Percentiles rank a stretch among this genome's conserved stretches.
phyloP scores from a whole-genome alignment of 2,888 invertebrate species.

The Dendrolimus pini region DNA sequence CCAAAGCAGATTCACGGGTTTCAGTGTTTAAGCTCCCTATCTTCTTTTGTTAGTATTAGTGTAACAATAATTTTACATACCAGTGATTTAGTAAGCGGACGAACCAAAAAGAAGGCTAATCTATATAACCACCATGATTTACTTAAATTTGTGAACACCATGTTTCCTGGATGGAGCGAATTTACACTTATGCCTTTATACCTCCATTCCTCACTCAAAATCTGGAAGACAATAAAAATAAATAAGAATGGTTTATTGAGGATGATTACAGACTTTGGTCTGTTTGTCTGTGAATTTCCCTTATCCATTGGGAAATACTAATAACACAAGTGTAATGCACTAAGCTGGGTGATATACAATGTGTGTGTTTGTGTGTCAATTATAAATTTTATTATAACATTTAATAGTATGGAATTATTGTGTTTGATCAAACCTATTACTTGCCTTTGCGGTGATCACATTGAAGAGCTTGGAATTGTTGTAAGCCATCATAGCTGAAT shows the following conservation, averaged over 20 bases:
- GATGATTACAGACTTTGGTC: too few species aligned
- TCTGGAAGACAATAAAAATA: constrained; percentile 25
- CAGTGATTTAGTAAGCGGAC: constrained; percentile 96
- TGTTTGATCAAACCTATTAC: too few species aligned
- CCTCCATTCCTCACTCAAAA: constrained; percentile 78
- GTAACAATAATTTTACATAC: constrained; percentile 66
- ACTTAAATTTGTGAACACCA: constrained; percentile 87
- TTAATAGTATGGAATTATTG: too few species aligned
- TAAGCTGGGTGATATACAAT: too few species aligned
- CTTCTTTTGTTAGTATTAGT: too few species aligned
- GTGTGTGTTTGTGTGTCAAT: too few species aligned
- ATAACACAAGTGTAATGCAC: too few species aligned
- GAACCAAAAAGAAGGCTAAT: constrained; percentile 85
- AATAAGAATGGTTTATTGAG: not conserved
- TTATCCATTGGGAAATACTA: too few species aligned
- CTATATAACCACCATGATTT: constrained; percentile 92
- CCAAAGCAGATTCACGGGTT: too few species aligned
- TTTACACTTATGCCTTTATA: constrained; percentile 83
- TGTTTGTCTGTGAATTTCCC: too few species aligned
- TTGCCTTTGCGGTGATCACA: constrained; percentile 86
- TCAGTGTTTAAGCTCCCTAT: too few species aligned
- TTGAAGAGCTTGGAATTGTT: constrained; percentile 95
- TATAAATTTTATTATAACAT: too few species aligned
- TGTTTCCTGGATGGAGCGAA: constrained; percentile 93
- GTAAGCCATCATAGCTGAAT: constrained; percentile 90